Conservation (phyloP, 2,797 vertebrate genomes). For the Mionectes olivaceus region DNA sequence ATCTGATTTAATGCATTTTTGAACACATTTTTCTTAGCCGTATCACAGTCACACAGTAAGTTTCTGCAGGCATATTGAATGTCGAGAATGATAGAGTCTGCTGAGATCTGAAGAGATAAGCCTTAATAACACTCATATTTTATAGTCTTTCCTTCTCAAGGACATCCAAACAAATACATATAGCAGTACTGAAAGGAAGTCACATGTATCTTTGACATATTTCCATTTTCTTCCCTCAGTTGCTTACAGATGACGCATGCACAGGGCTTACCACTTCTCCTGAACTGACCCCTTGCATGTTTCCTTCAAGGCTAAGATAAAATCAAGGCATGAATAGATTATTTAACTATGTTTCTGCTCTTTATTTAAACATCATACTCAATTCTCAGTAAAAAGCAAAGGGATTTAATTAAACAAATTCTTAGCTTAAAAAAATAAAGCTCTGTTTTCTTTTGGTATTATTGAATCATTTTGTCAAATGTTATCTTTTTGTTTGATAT, state of each 20-base stretch:
- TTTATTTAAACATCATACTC: background rate
- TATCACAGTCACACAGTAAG: conserved; percentile 18
- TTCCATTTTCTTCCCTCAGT: background rate
- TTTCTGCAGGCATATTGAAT: conserved; percentile 31
- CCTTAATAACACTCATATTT: conserved; percentile 38
- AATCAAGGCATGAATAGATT: background rate
- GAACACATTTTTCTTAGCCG: conserved; percentile 18
- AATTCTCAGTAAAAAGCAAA: background rate
- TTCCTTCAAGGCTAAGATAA: background rate
- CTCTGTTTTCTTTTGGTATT: background rate
- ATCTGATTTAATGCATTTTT: conserved; percentile 46
- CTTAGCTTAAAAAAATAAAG: background rate
- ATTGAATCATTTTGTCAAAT: background rate
- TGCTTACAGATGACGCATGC: background rate
- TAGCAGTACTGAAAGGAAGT: background rate
- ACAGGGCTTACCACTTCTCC: background rate
- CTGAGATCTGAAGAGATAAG: conserved; percentile 21
- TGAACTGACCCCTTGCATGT: background rate
- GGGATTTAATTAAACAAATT: background rate
- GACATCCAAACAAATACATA: conserved; percentile 4
- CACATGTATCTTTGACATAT: background rate
- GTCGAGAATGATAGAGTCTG: conserved; percentile 28
- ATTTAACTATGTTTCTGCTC: background rate
- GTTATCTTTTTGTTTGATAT: background rate
- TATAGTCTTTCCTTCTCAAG: conserved; percentile 46